These are phyloP conservation scores for Trachelus iudaicus DNA, from an alignment of 2,888 invertebrate genomes.

Conservation along the genomic window DNA sequence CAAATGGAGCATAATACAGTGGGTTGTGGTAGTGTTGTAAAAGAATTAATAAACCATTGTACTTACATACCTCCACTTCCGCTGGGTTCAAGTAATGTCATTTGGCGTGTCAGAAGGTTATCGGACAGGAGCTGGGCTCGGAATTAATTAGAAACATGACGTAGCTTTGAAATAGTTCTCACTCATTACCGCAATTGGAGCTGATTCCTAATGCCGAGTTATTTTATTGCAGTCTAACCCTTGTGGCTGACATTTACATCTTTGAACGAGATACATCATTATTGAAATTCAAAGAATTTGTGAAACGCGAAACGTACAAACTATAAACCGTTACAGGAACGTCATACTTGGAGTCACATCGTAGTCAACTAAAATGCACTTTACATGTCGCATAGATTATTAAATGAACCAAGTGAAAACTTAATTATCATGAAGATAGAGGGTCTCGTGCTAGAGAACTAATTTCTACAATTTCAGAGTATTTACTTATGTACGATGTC, in stretches of 20 bases:
- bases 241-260: not conserved
- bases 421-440: slow-evolving; percentile 32
- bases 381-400: slow-evolving; percentile 39
- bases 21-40: slow-evolving; percentile 22
- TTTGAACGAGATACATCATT: not conserved
- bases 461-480: slow-evolving; percentile 38
- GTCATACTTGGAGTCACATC: not conserved
- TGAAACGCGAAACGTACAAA: not conserved
- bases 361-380: slow-evolving; percentile 30
- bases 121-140: not conserved
- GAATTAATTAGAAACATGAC: not conserved
- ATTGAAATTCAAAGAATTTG: not conserved
- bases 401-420: slow-evolving; percentile 38
- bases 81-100: not conserved
- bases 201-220: not conserved
- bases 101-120: not conserved
- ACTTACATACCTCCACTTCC: not conserved
- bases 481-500: slow-evolving; percentile 31
- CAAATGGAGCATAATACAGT: not conserved
- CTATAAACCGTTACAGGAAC: not conserved
- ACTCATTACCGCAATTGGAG: not conserved
- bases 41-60: slow-evolving; percentile 39
- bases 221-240: not conserved
- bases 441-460: slow-evolving; percentile 21
- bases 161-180: not conserved